Evolutionary conservation across 2,113 vertebrate genomes (phyloP).

Genomic region (Acrocephalus arundinaceus): DNA sequence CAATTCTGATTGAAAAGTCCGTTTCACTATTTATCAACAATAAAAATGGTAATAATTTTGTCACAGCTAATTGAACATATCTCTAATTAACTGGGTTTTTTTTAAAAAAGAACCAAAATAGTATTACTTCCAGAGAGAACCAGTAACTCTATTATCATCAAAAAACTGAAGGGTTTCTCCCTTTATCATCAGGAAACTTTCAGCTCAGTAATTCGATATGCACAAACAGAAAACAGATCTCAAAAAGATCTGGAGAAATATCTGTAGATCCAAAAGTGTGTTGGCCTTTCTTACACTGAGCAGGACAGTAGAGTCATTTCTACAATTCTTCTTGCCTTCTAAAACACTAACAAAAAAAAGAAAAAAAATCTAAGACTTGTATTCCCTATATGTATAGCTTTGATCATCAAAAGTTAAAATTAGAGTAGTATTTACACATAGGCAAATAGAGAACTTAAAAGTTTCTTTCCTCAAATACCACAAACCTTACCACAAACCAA

Average conservation of each 20-base stretch:
- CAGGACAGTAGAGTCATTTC: not conserved
- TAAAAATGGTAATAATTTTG: not conserved
- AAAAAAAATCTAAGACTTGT: not conserved
- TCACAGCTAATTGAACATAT: not conserved
- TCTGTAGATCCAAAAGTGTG: not conserved
- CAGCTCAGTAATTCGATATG: not conserved
- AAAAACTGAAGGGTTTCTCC: not conserved
- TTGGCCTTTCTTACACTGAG: not conserved
- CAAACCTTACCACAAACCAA: not conserved
- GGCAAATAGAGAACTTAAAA: not conserved
- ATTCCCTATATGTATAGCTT: not conserved
- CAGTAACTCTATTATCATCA: not conserved
- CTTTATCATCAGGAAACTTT: not conserved
- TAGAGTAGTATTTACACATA: not conserved
- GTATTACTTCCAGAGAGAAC: not conserved
- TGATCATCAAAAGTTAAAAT: not conserved
- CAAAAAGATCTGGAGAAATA: not conserved
- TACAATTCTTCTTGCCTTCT: not conserved
- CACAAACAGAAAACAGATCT: not conserved
- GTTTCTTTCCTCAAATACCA: not conserved
- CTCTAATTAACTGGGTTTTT: not conserved
- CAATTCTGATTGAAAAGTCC: not conserved
- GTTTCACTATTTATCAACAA: not conserved
- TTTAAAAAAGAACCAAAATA: not conserved
- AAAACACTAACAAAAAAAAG: not conserved